A percentile compares a stretch with the other conserved stretches of the same genome.
These are phyloP conservation scores for Cynaeus angustus DNA, from an alignment of 2,888 invertebrate genomes.

Conservation along the genomic window DNA sequence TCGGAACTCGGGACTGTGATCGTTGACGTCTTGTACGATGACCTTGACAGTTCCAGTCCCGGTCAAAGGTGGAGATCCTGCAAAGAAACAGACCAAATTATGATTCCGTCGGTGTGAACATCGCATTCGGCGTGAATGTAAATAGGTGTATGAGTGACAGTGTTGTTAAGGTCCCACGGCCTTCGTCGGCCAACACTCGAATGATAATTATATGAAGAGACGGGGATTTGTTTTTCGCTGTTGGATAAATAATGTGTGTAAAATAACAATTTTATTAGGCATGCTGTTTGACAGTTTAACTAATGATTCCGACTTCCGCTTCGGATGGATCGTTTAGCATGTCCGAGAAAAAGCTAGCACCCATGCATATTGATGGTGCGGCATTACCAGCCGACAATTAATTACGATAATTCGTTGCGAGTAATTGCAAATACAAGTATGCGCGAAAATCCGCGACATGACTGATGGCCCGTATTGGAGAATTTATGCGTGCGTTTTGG, in stretches of 20 bases:
- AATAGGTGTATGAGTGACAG: constrained; percentile 47
- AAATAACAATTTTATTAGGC: constrained; percentile 43
- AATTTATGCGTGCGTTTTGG: constrained; percentile 52
- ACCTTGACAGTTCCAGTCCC: constrained; percentile 94
- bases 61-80: constrained; percentile 93
- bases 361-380: constrained; percentile 35
- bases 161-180: constrained; percentile 58
- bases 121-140: constrained; percentile 44
- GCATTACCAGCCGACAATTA: constrained; percentile 34
- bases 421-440: constrained; percentile 33
- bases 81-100: constrained; percentile 57
- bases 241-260: constrained; percentile 40
- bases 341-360: constrained; percentile 11
- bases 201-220: constrained; percentile 53
- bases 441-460: constrained; percentile 45
- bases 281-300: constrained; percentile 39
- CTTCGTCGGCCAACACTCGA: constrained; percentile 54
- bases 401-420: constrained; percentile 37
- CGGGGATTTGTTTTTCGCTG: constrained; percentile 25
- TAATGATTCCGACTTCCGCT: constrained; percentile 45
- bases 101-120: constrained; percentile 44
- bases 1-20: constrained; percentile 92
- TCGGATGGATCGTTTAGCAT: constrained; percentile 39
- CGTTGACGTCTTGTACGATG: constrained; percentile 94
- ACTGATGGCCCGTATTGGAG: constrained; percentile 53